Evolutionary conservation across 1,140 invertebrate genomes (phyloP).

Genomic region (Mya arenaria): DNA sequence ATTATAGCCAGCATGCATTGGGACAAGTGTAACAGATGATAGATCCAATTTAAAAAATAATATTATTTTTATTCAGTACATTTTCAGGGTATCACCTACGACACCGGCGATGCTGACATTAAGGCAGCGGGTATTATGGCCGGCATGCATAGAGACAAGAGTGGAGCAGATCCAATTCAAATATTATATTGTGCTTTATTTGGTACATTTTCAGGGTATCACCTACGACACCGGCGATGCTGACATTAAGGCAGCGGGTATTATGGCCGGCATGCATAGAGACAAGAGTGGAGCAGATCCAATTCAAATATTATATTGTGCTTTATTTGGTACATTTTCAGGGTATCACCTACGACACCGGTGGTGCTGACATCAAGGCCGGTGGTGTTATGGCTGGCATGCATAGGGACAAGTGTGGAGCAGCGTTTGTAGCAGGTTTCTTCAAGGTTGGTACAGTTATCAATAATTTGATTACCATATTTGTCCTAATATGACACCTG

Average conservation of each 20-base stretch:
- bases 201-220: constrained; percentile 87
- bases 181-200: no score
- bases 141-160: constrained; percentile 98
- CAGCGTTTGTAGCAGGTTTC: constrained; percentile 96
- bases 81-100: constrained; percentile 92
- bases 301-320: no score
- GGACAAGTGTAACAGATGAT: no score
- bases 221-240: constrained; percentile 88
- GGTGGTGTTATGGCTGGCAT: constrained; percentile 95
- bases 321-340: constrained; percentile 69
- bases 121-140: constrained; percentile 94
- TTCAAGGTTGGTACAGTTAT: constrained; percentile 89
- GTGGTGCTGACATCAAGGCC: constrained; percentile 91
- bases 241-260: constrained; percentile 93
- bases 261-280: constrained; percentile 97
- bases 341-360: constrained; percentile 92
- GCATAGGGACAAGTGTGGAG: constrained; percentile 98
- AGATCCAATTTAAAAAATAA: no score
- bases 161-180: no score
- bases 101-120: constrained; percentile 87
- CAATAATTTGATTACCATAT: no score
- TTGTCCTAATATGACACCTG: no score
- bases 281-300: constrained; percentile 98
- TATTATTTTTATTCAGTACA: no score
- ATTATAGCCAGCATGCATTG: no score